These are phyloP conservation scores for Lagria hirta DNA, from an alignment of 2,888 invertebrate species.

Conservation along the genomic window DNA sequence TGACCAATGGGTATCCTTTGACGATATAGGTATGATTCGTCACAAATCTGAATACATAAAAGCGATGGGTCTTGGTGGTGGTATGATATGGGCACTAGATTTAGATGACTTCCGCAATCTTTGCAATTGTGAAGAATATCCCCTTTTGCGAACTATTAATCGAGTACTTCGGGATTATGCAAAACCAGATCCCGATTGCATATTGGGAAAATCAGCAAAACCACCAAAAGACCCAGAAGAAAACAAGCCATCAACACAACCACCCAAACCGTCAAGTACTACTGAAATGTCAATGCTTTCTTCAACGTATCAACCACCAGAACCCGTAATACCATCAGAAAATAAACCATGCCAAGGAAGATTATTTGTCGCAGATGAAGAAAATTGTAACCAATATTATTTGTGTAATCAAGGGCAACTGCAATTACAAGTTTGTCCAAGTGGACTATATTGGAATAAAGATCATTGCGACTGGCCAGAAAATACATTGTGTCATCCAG, in stretches of 20 bases:
- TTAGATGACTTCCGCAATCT: slow-evolving; percentile 82
- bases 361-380: slow-evolving; percentile 63
- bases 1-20: slow-evolving; percentile 94
- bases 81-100: slow-evolving; percentile 89
- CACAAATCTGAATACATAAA: slow-evolving; percentile 82
- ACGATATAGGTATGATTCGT: slow-evolving; percentile 80
- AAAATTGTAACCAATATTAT: slow-evolving; percentile 77
- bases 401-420: slow-evolving; percentile 75
- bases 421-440: slow-evolving; percentile 70
- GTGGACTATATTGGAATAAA: slow-evolving; percentile 75
- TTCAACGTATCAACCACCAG: slow-evolving; percentile 11
- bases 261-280: slow-evolving; percentile 15
- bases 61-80: slow-evolving; percentile 77
- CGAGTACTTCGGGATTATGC: slow-evolving; percentile 72
- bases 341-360: slow-evolving; percentile 56
- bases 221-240: no score
- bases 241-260: slow-evolving; percentile 20
- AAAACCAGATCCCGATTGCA: slow-evolving; percentile 65
- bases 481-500: slow-evolving; percentile 64
- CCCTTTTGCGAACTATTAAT: slow-evolving; percentile 78
- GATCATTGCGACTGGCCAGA: slow-evolving; percentile 81
- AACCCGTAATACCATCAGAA: slow-evolving; percentile 34
- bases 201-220: slow-evolving; percentile 50
- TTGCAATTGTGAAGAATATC: slow-evolving; percentile 81
- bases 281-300: slow-evolving; percentile 1